phyloP scores from a whole-genome alignment of 2,113 vertebrate species.

The Chaetorhynchus papuensis region DNA sequence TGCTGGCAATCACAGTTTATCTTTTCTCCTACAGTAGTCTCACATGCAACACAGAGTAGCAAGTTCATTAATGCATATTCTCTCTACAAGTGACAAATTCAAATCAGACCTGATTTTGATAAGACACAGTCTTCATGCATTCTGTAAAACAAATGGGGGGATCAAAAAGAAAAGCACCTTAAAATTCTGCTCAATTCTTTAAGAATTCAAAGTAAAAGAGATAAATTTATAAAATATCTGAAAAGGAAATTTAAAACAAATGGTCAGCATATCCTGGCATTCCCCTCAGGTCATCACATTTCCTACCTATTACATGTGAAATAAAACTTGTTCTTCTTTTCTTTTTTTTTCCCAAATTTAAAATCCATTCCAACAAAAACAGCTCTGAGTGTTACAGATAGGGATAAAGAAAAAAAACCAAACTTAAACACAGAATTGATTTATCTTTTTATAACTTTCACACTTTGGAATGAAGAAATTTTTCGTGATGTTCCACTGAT shows the following conservation, averaged over 20 bases:
- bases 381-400: background rate
- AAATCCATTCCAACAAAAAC: background rate
- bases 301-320: background rate
- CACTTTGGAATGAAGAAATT: background rate
- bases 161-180: background rate
- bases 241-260: background rate
- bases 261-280: accelerated
- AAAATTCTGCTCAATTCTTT: background rate
- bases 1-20: background rate
- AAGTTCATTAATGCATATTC: background rate
- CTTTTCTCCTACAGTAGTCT: background rate
- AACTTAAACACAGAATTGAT: background rate
- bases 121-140: background rate
- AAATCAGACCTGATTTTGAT: background rate
- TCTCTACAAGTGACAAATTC: background rate
- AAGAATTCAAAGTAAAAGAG: background rate
- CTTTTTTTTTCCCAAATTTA: background rate
- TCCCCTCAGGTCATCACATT: background rate
- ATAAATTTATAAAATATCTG: background rate
- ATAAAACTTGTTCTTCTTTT: background rate
- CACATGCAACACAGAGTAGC: background rate
- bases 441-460: background rate
- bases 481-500: background rate
- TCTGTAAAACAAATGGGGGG: background rate
- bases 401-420: background rate